These are phyloP conservation scores for Luidia sarsii DNA, from an alignment of 53 echinoderm and acorn worm genomes.

Conservation along the genomic window DNA sequence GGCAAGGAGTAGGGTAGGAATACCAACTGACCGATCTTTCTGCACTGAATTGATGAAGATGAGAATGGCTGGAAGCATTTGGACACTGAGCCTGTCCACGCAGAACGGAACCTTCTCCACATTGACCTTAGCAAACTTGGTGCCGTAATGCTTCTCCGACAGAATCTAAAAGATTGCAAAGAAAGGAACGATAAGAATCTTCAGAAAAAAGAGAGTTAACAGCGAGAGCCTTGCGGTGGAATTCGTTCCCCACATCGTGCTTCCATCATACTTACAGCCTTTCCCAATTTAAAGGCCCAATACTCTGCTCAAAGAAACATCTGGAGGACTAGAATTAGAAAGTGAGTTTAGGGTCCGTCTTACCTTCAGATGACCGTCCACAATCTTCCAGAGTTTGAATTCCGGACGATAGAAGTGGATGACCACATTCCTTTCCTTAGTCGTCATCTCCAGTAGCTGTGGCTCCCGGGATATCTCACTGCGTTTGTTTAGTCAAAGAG, in stretches of 20 bases:
- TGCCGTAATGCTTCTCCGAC: conserved; percentile 82
- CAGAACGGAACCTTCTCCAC: conserved; percentile 81
- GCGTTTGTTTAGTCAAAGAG: no score
- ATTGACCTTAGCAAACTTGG: conserved; percentile 83
- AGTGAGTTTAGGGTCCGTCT: no score
- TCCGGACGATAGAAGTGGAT: conserved; percentile 90
- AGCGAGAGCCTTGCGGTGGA: no score
- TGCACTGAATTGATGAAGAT: conserved; percentile 77
- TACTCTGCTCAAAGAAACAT: no score
- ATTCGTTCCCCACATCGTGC: no score
- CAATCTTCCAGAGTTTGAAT: conserved; percentile 80
- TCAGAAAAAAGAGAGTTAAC: no score
- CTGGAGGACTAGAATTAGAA: no score
- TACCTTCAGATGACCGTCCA: conserved; percentile 90
- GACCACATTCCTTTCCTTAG: conserved; percentile 65
- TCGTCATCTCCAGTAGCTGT: conserved; percentile 79
- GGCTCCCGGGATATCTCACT: conserved; percentile 86
- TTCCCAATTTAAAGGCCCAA: no score
- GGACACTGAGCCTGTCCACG: conserved; percentile 74
- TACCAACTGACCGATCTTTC: conserved; percentile 91
- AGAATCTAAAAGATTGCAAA: conserved; percentile 56
- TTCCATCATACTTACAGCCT: no score
- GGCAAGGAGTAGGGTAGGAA: no score
- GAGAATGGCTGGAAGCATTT: conserved; percentile 82
- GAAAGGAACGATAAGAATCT: not conserved